phyloP scores from a whole-genome alignment of 1,140 invertebrate species.

The Polypedilum pembai region DNA sequence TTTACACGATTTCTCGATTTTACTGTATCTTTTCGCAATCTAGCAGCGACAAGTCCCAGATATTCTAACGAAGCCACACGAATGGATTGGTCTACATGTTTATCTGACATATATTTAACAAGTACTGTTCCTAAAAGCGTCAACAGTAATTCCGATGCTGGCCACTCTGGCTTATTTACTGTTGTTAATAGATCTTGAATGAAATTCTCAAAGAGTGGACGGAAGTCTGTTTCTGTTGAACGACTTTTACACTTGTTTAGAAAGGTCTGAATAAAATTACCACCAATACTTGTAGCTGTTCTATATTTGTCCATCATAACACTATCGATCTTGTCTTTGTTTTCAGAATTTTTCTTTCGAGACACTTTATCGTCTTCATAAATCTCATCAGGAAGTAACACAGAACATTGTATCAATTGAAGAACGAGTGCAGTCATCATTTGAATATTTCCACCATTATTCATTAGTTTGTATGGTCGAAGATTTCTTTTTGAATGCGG shows the following conservation, averaged over 20 bases:
- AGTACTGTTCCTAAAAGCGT: slow-evolving; percentile 89
- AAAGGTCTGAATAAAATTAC: slow-evolving; percentile 93
- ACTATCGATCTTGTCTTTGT: slow-evolving; percentile 57
- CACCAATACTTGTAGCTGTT: slow-evolving; percentile 82
- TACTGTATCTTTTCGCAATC: slow-evolving; percentile 88
- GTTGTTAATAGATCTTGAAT: slow-evolving; percentile 95
- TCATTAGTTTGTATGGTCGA: slow-evolving; percentile 78
- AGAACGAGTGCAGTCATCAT: slow-evolving; percentile 97
- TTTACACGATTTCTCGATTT: slow-evolving; percentile 80
- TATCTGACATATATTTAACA: slow-evolving; percentile 92
- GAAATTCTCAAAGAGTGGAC: slow-evolving; percentile 97
- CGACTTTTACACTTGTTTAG: slow-evolving; percentile 92
- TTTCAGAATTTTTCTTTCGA: slow-evolving; percentile 34
- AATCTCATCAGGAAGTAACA: slow-evolving; percentile 73
- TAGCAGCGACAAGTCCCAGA: slow-evolving; percentile 91
- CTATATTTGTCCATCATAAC: slow-evolving; percentile 86
- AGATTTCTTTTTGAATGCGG: slow-evolving; percentile 94
- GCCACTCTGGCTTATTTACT: slow-evolving; percentile 99
- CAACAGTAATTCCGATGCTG: slow-evolving; percentile 89
- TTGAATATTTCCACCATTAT: slow-evolving; percentile 73
- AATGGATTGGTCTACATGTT: slow-evolving; percentile 90
- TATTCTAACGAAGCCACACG: slow-evolving; percentile 95
- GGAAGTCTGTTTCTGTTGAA: slow-evolving; percentile 92
- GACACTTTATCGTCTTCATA: slow-evolving; percentile 40
- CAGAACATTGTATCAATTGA: slow-evolving; percentile 95